These are phyloP conservation scores for Eupithecia subumbrata DNA, from an alignment of 2,888 invertebrate genomes.

Conservation along the genomic window DNA sequence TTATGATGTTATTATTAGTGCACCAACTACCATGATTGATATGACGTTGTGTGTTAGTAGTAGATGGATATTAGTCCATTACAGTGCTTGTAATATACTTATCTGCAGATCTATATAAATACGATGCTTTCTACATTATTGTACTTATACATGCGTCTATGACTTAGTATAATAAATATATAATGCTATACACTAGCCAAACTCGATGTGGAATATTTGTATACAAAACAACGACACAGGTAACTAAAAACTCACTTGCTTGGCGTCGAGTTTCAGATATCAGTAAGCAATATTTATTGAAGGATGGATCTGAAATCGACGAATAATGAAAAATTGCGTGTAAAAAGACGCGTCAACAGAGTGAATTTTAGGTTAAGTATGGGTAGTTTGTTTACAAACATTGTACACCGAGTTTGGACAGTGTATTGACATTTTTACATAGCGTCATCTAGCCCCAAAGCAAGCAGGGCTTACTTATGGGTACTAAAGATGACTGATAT, in stretches of 20 bases:
- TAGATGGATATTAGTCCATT: slow-evolving; percentile 21
- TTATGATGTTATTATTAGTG: slow-evolving; percentile 9
- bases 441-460: neutral
- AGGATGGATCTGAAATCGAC: too few species aligned
- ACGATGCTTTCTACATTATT: slow-evolving; percentile 10
- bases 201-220: too few species aligned
- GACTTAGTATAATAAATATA: neutral
- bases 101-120: neutral
- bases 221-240: too few species aligned
- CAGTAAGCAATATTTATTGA: too few species aligned
- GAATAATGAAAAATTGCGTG: too few species aligned
- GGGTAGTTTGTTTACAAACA: too few species aligned
- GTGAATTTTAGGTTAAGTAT: too few species aligned
- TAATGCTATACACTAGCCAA: too few species aligned
- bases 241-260: too few species aligned
- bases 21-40: slow-evolving; percentile 30
- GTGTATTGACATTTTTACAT: neutral
- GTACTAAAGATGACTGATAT: neutral
- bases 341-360: too few species aligned
- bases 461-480: neutral
- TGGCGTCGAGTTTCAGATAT: too few species aligned
- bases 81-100: neutral
- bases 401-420: too few species aligned
- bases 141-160: slow-evolving; percentile 16
- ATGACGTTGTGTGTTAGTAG: slow-evolving; percentile 26